Base-by-base conservation (phyloP, 2,113 vertebrate genomes). In the Pachypanchax playfairii region DNA sequence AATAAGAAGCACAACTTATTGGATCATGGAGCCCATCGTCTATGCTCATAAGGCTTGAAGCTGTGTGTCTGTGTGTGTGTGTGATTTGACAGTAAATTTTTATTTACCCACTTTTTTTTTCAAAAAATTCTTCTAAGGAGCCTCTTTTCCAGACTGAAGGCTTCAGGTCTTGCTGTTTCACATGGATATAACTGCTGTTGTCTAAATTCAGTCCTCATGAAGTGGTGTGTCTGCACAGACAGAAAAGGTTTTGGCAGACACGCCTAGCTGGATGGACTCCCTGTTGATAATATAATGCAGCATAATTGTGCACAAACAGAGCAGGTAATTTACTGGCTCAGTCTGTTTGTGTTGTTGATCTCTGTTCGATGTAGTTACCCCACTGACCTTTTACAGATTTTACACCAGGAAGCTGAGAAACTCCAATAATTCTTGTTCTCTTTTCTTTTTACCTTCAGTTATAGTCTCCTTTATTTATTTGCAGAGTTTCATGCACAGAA, bases 1-100 rank as follows among this genome's bases (percentile, higher is more conserved):
- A 73, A 79, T 26, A 79, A 81, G 79, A 84, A 82, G 63, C 79
- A 80, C 70, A 85, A 82, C 21, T 84, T 86, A 86, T 88, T 84
- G 85, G 87, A 87, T 90, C 85, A 89, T 61, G 65, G 81, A 70
- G 75, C 87, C 65, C 77, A 68, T 50, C 64, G 22, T 78, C 72
- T 63, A 68, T 84, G 76, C 74, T 80, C 77, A 77, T 56, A 69
- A 77, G 52, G 72, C 86, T 80, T 69, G 31, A 49, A 80, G 85
- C 75, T 63, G 61, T 55, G 75, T 73, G 65, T 51, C 43, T 57
- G 52, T 60, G 33, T 70, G 49, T 75, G 70, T 61, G 39, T 52
- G 43, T 62, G 26, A 41, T 73, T 65, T 42, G 26, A 76, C 6
- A 15, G 66, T 69, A 55, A 75, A 82, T 67, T 79, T 67, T 33